Evolutionary conservation across 35 echinoderm and acorn worm species (phyloP), one percentile per base, ranked within the genome.

Genomic region (Anneissia japonica): DNA sequence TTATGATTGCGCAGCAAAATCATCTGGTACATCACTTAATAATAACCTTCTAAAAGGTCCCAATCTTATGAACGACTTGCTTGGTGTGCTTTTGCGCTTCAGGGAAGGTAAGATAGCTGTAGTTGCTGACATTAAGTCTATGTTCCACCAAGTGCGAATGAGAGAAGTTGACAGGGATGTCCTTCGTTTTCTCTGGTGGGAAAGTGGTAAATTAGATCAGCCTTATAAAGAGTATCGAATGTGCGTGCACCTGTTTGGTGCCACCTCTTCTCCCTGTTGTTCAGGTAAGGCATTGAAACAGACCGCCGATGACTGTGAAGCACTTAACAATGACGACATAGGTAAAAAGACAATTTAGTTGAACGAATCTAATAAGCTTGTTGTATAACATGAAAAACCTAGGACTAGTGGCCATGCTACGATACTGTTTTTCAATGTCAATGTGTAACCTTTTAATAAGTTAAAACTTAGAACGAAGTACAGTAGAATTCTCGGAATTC

Each of bases 21-120:
- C 76, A 21, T 39, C 56, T 36, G 92, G 88, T 0, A 94, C 92
- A 56, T 86, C 88, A 26, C 72, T 94, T 73, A 94, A 94, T 80
- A 80, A 87, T 77, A 83, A 90, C 28, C 35, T 94, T 12, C 88
- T 94, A 21, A 94, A 86, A 74, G 87, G 92, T 10, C 92, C 87
- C 36, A 83, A 90, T 29, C 34, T 89, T n/a, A 93, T 88, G 33
- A 94, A 94, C 46, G 64, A 39, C 33, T 55, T 94, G 64, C 36
- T 83, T n/a, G 84, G 83, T 26, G 5, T 64, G 51, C 75, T 93
- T 30, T 28, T 80, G 0, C 64, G 79, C 31, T 93, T 88, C 81
- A 34, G 91, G 35, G 19, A 55, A 16, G 78, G 82, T 1, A 10
- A 72, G 19, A 82, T 93, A 13, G 91, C 91, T 0, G 56, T 93